Evolutionary conservation across 2,888 invertebrate species (phyloP), one percentile per base, ranked within the genome.

Genomic region (Digitonthophagus gazella): DNA sequence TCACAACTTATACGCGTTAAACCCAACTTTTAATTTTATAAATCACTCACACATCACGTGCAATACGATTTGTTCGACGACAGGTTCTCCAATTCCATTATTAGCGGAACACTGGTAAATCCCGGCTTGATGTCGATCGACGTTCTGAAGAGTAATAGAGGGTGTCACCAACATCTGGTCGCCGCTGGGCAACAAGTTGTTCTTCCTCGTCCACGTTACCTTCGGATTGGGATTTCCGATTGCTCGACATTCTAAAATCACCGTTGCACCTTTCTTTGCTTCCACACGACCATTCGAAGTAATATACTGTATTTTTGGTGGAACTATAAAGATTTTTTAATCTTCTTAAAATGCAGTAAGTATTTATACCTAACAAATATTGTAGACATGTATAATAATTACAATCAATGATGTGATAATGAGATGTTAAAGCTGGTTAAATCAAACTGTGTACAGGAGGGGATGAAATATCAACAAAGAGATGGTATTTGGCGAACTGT

Each of bases 81-180:
- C 88, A 71, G 88, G 85, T 73, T 87, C 85, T 14, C 89, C 89
- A 65, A 89, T 88, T 15, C 87, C 88, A 78, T 89, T 89, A 76
- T 84, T 85, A 44, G 89, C 89, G 20, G 86, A 86, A 78, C 89
- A 89, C 76, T 88, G 86, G 79, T 88, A 89, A 67, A 86, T 84
- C 55, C 89, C 89, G 55, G 88, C 88, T 76, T 88, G 88, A 77
- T 88, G 88, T 71, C 89, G 82, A 77, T 88, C 88, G 67, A 88
- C 89, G 75, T 86, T 84, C 75, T 88, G 87, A 75, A 90, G 84
- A 68, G 85, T 85, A 71, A 89, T 84, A 69, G 86, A 84, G 70
- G 87, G 85, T 44, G 88, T 88, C 74, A 86, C 85, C 56, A 87
- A 83, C 69, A 87, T 87, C 79, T 88, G 88, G 72, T 89, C 89